Conservation (phyloP, 2,888 invertebrate species). For the Pyrrhosoma nymphula region DNA sequence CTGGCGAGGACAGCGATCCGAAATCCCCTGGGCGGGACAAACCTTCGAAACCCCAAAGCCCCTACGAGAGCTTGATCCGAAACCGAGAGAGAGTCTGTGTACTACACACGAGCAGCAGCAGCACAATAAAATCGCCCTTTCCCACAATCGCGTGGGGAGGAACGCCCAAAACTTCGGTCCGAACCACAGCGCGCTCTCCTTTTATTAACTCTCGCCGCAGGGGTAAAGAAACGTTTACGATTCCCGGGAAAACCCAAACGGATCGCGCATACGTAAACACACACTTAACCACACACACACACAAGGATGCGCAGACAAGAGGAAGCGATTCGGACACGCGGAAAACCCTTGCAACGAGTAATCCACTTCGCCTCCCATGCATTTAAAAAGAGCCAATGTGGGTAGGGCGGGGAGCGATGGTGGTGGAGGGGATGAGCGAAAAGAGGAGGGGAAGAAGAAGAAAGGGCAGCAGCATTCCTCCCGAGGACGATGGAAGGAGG, state of each 20-base stretch:
- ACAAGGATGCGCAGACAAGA: background rate
- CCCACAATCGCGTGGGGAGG: background rate
- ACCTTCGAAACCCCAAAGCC: background rate
- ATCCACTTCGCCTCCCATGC: constrained; percentile 24
- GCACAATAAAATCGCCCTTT: constrained; percentile 53
- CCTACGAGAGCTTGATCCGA: background rate
- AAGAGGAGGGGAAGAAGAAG: background rate
- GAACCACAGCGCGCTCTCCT: background rate
- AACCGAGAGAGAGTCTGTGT: background rate
- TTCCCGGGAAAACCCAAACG: constrained; percentile 47
- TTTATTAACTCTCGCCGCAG: constrained; percentile 56
- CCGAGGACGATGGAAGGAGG: background rate
- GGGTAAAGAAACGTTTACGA: constrained; percentile 44
- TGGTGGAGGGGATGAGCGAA: no score
- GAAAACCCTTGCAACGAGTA: constrained; percentile 4
- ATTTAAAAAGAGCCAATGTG: background rate
- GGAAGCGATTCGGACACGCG: constrained; percentile 34
- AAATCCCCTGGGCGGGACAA: background rate
- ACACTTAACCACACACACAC: constrained; percentile 34
- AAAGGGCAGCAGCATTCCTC: background rate
- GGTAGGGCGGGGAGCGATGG: background rate
- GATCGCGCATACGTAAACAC: constrained; percentile 29
- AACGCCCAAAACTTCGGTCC: constrained; percentile 34
- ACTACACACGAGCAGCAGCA: no score
- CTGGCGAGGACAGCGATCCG: background rate